Evolutionary conservation across 2,113 vertebrate genomes (phyloP).

Genomic region (Oplegnathus fasciatus): DNA sequence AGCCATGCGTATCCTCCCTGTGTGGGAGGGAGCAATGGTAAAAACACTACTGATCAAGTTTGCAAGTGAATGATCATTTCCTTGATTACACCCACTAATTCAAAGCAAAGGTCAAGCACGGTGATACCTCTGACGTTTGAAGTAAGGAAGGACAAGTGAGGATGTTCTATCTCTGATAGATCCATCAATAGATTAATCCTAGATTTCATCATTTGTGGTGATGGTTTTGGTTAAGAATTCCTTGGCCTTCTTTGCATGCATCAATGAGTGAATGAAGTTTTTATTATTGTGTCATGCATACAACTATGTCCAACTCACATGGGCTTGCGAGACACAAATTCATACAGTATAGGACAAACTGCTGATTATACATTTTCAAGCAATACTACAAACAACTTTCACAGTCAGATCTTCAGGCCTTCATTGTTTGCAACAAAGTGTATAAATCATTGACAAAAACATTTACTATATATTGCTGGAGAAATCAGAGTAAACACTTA

Average conservation of each 20-base stretch:
- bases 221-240: conserved; percentile 38
- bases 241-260: neutral
- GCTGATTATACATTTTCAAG: neutral
- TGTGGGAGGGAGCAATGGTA: conserved; percentile 64
- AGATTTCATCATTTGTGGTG: conserved; percentile 73
- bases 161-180: neutral
- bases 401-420: neutral
- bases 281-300: neutral
- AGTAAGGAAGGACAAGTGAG: neutral
- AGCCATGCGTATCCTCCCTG: conserved; percentile 44
- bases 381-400: neutral
- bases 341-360: too few relatives aligned
- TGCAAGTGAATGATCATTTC: conserved; percentile 70
- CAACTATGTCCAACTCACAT: neutral
- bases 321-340: too few relatives aligned
- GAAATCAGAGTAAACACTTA: neutral
- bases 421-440: neutral
- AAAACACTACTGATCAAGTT: conserved; percentile 70
- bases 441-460: neutral
- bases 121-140: conserved; percentile 13
- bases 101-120: conserved; percentile 46
- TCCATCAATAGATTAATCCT: neutral
- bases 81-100: conserved; percentile 66
- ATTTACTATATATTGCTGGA: neutral
- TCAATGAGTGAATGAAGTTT: neutral